Evolutionary conservation across 1,140 invertebrate species (phyloP), one percentile per base, ranked within the genome.

Genomic region (Heliconius nattereri): DNA sequence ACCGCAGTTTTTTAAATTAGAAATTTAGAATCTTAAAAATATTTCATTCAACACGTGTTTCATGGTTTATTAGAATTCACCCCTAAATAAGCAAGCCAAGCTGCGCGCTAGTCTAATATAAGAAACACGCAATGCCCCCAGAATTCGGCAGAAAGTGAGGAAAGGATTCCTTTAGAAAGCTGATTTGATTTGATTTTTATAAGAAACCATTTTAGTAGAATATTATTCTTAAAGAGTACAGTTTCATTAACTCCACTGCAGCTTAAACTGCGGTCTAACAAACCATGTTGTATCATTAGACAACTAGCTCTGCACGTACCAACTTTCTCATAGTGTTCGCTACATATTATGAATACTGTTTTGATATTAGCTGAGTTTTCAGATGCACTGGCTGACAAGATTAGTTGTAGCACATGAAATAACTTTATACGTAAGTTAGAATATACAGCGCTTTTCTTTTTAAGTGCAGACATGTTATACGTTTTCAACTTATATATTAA

Each of bases 201-300:
- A 32, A 45, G 49, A 49, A 52, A 13, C 70, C 54, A 54, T 73
- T 71, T 79, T 79, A 57, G 74, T 73, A 29, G 19, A 76, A 81
- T 74, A 78, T 81, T 77, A 81, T 81, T 81, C 75, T 40, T 57
- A 73, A 71, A 79, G 71, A 45, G 57, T 66, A 52, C 52, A 52
- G 75, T 73, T 80, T 76, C 71, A 76, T 72, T 66, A 76, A 71
- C 70, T 73, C 66, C 75, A 78, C 40, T 60, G 60, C 72, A 78
- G 57, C 29, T 78, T 77, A 81, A 81, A 78, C 79, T 81, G 75
- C 76, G 40, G 49, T 70, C 71, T 73, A 81, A 78, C 71, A 81
- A 81, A 77, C 79, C 76, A 78, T 72, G 72, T 73, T 78, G 76
- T 81, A 81, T 81, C 75, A 81, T 81, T 70, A 52, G 75, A 80